Percentiles rank a stretch among this genome's conserved stretches.
These are phyloP conservation scores for Marasmarcha lunaedactyla DNA, from an alignment of 2,888 invertebrate species.

Conservation along the genomic window DNA sequence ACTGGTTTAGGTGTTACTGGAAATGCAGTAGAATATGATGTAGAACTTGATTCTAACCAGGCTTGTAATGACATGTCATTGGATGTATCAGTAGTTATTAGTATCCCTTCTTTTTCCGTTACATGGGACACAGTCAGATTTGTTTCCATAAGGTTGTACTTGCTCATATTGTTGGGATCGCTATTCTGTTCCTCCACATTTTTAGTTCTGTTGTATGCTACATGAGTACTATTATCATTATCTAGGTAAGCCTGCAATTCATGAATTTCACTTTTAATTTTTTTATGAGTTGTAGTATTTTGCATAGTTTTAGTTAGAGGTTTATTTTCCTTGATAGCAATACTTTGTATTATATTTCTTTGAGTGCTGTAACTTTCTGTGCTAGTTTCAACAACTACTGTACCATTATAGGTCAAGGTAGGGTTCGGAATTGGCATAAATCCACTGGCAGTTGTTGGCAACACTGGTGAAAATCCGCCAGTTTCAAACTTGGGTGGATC, in stretches of 20 bases:
- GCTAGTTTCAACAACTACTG: slow-evolving; percentile 20
- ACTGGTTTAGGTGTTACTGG: slow-evolving; percentile 34
- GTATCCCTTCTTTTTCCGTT: slow-evolving; percentile 50
- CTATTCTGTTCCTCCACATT: slow-evolving; percentile 51
- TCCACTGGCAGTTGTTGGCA: slow-evolving; percentile 78
- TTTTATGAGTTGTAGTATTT: slow-evolving; percentile 44
- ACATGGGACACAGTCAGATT: slow-evolving; percentile 54
- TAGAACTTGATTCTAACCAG: slow-evolving; percentile 51
- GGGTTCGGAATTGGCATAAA: slow-evolving; percentile 75
- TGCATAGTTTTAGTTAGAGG: slow-evolving; percentile 29
- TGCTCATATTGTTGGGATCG: slow-evolving; percentile 43
- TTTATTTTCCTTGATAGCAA: slow-evolving; percentile 28
- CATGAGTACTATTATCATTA: slow-evolving; percentile 48
- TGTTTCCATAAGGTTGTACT: slow-evolving; percentile 56
- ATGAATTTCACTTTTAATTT: slow-evolving; percentile 54
- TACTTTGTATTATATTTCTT: slow-evolving; percentile 26
- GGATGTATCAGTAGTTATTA: slow-evolving; percentile 56
- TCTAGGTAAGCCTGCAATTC: slow-evolving; percentile 50
- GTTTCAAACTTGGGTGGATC: slow-evolving; percentile 76
- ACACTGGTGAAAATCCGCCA: slow-evolving; percentile 82
- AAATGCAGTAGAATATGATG: slow-evolving; percentile 27
- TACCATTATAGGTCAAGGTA: slow-evolving; percentile 9
- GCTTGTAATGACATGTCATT: slow-evolving; percentile 54
- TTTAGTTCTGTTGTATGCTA: slow-evolving; percentile 55
- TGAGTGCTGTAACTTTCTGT: slow-evolving; percentile 26